Percentiles rank a stretch among this genome's conserved stretches.
These are phyloP conservation scores for Rhombomys opimus DNA, from an alignment of 2,113 vertebrate species.

Conservation along the genomic window DNA sequence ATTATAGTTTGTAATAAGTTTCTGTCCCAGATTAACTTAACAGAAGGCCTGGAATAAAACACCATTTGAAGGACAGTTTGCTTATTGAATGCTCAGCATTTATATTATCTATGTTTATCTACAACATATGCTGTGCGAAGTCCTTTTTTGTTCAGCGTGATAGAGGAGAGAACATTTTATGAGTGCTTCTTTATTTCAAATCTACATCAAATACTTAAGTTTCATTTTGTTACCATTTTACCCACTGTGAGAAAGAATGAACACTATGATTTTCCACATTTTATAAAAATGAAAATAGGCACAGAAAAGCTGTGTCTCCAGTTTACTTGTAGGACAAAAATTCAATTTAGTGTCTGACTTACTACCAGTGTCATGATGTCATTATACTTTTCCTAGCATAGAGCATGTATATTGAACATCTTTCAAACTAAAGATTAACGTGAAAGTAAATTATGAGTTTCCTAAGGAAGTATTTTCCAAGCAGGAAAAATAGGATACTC, in stretches of 20 bases:
- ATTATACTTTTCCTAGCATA: neutral
- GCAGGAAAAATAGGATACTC: neutral
- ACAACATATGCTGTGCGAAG: constrained; percentile 48
- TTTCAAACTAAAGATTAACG: neutral
- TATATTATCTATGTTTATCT: constrained; percentile 32
- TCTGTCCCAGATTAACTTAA: constrained; percentile 32
- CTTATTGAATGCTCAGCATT: constrained; percentile 45
- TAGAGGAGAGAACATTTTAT: constrained; percentile 39
- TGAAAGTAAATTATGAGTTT: neutral
- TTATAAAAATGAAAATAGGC: constrained; percentile 51
- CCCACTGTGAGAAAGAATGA: constrained; percentile 28
- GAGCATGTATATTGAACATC: neutral
- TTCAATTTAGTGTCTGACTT: constrained; percentile 25
- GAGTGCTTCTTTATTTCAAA: constrained; percentile 61
- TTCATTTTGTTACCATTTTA: constrained; percentile 60
- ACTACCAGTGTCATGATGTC: neutral
- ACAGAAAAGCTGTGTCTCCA: constrained; percentile 24
- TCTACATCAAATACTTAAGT: constrained; percentile 50
- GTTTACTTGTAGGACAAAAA: constrained; percentile 1
- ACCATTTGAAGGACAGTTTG: constrained; percentile 8
- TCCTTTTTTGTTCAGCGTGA: constrained; percentile 54
- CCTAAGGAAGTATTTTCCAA: constrained; percentile 29
- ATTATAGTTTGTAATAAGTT: constrained; percentile 9
- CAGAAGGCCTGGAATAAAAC: neutral
- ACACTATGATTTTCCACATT: constrained; percentile 48